A percentile compares a stretch with the other conserved stretches of the same genome.
phyloP scores from a whole-genome alignment of 23 tunicate genomes.

The Aplidium turbinatum region DNA sequence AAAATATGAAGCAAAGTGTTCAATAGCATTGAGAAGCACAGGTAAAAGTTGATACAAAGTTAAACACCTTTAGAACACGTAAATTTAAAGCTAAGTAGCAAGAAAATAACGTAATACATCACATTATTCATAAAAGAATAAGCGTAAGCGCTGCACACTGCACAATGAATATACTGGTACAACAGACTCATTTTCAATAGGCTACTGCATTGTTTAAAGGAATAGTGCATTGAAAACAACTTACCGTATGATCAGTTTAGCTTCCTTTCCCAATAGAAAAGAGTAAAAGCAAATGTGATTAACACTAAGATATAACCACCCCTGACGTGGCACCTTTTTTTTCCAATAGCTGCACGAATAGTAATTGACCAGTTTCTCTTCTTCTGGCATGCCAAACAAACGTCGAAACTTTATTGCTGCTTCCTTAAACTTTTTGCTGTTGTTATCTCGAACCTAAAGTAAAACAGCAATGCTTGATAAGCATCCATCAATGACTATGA shows the following conservation, averaged over 20 bases:
- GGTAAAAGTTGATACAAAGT: too few relatives aligned
- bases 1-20: too few relatives aligned
- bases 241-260: conserved; percentile 88
- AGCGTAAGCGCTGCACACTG: too few relatives aligned
- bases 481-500: too few relatives aligned
- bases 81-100: background rate
- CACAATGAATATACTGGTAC: too few relatives aligned
- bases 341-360: conserved; percentile 99
- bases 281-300: conserved; percentile 98
- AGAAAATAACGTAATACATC: background rate
- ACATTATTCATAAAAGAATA: background rate
- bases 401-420: conserved; percentile 90
- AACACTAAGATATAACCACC: conserved; percentile 92
- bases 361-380: conserved; percentile 97
- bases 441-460: conserved; percentile 35
- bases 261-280: conserved; percentile 87
- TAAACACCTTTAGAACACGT: background rate
- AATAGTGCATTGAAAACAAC: background rate
- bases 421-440: conserved; percentile 93
- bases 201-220: too few relatives aligned
- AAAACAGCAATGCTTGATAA: too few relatives aligned
- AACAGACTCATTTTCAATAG: too few relatives aligned
- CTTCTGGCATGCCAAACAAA: conserved; percentile 85
- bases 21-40: too few relatives aligned
- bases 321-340: conserved; percentile 89